A percentile compares a stretch with the other conserved stretches of the same genome.
These are phyloP conservation scores for Spodoptera frugiperda DNA, from an alignment of 1,140 invertebrate species.

Conservation along the genomic window DNA sequence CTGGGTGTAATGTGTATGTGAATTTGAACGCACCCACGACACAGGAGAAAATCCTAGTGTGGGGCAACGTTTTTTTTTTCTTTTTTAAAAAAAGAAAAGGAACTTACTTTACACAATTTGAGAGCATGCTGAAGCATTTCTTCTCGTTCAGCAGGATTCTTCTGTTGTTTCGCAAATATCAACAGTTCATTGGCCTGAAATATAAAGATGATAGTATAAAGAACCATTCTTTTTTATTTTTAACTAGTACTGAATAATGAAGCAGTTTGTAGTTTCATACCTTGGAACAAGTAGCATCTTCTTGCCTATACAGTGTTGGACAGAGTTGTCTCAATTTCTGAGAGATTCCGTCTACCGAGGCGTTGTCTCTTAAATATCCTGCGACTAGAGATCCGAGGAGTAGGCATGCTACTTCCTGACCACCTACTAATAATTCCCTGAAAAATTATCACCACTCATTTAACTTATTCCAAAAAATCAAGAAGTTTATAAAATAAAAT, in stretches of 20 bases:
- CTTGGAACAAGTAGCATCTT: constrained; percentile 98
- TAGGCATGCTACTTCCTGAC: constrained; percentile 92
- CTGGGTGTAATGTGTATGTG: no score
- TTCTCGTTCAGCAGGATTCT: constrained; percentile 89
- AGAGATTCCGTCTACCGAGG: constrained; percentile 96
- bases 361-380: constrained; percentile 97
- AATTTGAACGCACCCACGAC: no score
- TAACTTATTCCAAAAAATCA: background rate
- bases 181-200: constrained; percentile 95
- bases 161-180: constrained; percentile 92
- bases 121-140: constrained; percentile 92
- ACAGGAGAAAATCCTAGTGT: no score
- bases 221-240: no score
- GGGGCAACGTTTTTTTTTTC: no score
- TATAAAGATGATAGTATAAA: constrained; percentile 21
- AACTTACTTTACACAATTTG: constrained; percentile 92
- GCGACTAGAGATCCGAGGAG: constrained; percentile 92
- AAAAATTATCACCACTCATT: constrained; percentile 74
- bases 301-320: constrained; percentile 96
- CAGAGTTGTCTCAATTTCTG: constrained; percentile 95
- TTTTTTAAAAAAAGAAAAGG: no score
- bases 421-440: constrained; percentile 93
- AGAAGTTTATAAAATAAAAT: background rate
- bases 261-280: constrained; percentile 77
- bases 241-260: background rate